These are phyloP conservation scores for Suillia variegata DNA, from an alignment of 2,888 invertebrate genomes.

Conservation along the genomic window DNA sequence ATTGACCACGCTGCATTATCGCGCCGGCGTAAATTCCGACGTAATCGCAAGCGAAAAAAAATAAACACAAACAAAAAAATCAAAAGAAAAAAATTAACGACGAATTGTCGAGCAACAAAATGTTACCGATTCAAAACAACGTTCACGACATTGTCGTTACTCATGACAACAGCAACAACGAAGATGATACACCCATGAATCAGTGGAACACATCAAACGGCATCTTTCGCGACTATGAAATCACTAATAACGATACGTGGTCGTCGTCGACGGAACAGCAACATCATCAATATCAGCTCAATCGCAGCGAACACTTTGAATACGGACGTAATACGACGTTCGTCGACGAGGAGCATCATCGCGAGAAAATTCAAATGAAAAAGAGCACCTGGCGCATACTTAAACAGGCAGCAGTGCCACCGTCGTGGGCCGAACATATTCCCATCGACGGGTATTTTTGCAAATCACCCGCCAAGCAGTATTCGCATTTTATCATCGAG, in stretches of 20 bases:
- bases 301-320: slow-evolving; percentile 64
- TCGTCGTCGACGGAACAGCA: slow-evolving; percentile 12
- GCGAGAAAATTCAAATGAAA: slow-evolving; percentile 64
- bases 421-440: slow-evolving; percentile 42
- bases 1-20: too few relatives aligned
- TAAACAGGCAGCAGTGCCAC: slow-evolving; percentile 62
- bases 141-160: slow-evolving; percentile 33
- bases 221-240: slow-evolving; percentile 51
- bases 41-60: slow-evolving; percentile 42
- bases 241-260: slow-evolving; percentile 47
- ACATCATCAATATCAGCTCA: too few relatives aligned
- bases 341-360: slow-evolving; percentile 65
- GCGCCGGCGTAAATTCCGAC: slow-evolving; percentile 60
- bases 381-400: slow-evolving; percentile 68
- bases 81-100: slow-evolving; percentile 22
- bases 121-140: slow-evolving; percentile 5
- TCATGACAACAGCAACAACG: too few relatives aligned
- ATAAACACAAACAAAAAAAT: slow-evolving; percentile 47
- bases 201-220: slow-evolving; percentile 55
- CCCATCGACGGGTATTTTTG: slow-evolving; percentile 71
- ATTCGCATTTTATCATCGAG: slow-evolving; percentile 79
- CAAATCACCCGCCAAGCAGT: slow-evolving; percentile 72
- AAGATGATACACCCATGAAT: slow-evolving; percentile 1
- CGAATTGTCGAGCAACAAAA: slow-evolving; percentile 13
- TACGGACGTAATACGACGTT: slow-evolving; percentile 67